Evolutionary conservation across 2,888 invertebrate genomes (phyloP), one percentile per base, ranked within the genome.

Genomic region (Asteroscopus sphinx): DNA sequence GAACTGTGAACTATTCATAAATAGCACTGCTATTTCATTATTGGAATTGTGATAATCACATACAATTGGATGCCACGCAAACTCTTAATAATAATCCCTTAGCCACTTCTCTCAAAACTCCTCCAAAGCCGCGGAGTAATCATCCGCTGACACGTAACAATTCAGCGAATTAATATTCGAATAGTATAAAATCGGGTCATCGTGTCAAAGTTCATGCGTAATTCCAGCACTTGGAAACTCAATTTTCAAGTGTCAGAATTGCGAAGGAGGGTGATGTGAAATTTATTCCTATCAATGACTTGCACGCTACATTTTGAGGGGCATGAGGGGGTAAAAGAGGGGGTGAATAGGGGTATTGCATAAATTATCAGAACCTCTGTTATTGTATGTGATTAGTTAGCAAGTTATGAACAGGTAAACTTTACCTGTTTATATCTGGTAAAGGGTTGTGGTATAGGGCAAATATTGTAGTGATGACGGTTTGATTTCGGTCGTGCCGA

Each of bases 161-260:
- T 60, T 39, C 46, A 12, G 32, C 53, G 42, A 58, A 61, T 60
- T 53, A 65, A 53, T 63, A 63, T 45, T 57, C 57, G 28, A 49
- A 55, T 48, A 68, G 55, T 61, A 56, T 41, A 45, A 54, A 71
- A 69, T 59, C 37, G 47, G 69, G 72, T 58, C 59, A 73, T 48
- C 39, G 40, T 70, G 73, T 59, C 61, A 64, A 63, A 64, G 57
- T 58, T 62, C 39, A 54, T 56, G 59, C 53, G 65, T 68, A 63
- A 64, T 65, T 54, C 16, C 28, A 47, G 44, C 44, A 56, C 53
- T 54, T 61, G 41, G 40, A 40, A 68, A 69, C 66, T 72, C 61
- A 69, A 74, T 72, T 74, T 65, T 48, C 42, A 59, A 69, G 59
- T 64, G 72, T 64, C 64, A 36, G 35, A 58, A 52, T 69, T 44